Evolutionary conservation across 2,797 vertebrate genomes (phyloP).

Genomic region (Pampus argenteus): DNA sequence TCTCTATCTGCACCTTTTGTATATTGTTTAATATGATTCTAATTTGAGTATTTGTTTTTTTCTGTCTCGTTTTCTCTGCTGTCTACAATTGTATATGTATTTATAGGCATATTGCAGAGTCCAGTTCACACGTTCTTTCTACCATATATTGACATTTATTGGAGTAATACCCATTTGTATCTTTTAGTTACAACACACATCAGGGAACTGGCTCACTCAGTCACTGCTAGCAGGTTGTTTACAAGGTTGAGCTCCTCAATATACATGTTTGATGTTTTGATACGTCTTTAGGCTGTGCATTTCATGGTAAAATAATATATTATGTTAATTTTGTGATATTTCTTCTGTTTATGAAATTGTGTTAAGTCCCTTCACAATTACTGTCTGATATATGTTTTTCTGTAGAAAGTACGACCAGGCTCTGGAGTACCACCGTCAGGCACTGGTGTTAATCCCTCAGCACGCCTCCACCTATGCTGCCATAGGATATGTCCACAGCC

Average conservation of each 20-base stretch:
- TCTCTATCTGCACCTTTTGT: background rate
- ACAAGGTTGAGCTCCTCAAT: background rate
- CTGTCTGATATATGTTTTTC: slow-evolving; percentile 3
- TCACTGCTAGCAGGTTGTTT: background rate
- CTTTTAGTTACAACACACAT: background rate
- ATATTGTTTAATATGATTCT: background rate
- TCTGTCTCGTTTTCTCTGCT: background rate
- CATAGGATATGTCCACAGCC: slow-evolving; percentile 97
- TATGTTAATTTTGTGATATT: background rate
- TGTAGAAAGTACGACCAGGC: slow-evolving; percentile 96
- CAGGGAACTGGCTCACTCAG: background rate
- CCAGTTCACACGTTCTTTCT: too few species aligned
- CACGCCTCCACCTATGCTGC: slow-evolving; percentile 98
- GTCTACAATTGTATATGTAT: background rate
- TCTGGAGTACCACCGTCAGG: slow-evolving; percentile 98
- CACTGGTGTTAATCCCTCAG: slow-evolving; percentile 96
- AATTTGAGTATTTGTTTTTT: background rate
- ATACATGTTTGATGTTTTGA: background rate
- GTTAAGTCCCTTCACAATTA: background rate
- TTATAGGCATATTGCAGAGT: background rate
- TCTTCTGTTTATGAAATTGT: background rate
- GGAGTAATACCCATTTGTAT: too few species aligned
- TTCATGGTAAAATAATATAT: background rate
- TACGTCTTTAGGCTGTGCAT: background rate
- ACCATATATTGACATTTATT: too few species aligned